Conservation (phyloP, 2,113 vertebrate species). For the Amphiprion ocellaris region DNA sequence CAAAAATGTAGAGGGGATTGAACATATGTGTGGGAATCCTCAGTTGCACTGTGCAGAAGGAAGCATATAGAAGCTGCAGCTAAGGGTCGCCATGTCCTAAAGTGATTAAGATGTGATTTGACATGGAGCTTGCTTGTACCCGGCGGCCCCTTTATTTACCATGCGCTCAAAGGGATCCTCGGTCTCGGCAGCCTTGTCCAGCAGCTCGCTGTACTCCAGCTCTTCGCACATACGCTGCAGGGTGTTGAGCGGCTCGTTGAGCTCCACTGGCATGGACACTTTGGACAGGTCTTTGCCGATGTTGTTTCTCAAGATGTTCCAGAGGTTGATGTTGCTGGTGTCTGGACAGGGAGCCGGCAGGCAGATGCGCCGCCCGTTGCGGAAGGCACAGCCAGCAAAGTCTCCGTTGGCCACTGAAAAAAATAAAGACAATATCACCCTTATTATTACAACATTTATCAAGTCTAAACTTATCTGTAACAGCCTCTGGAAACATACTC, state of each 20-base stretch:
- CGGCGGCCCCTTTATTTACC: conserved; percentile 86
- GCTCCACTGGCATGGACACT: conserved; percentile 99
- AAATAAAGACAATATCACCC: background rate
- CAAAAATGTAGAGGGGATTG: background rate
- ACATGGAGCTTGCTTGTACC: background rate
- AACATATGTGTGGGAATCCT: no score
- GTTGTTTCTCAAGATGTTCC: conserved; percentile 99
- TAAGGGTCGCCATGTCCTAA: background rate
- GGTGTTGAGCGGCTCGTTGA: conserved; percentile 98
- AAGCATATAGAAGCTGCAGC: background rate
- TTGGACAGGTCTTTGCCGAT: conserved; percentile 99
- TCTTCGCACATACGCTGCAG: conserved; percentile 99
- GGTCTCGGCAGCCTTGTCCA: conserved; percentile 96
- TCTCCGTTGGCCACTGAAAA: conserved; percentile 94
- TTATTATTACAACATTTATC: background rate
- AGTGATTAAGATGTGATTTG: background rate
- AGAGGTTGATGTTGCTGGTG: conserved; percentile 98
- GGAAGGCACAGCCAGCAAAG: conserved; percentile 92
- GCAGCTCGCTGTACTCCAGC: conserved; percentile 97
- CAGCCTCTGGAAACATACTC: no score
- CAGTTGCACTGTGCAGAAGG: background rate
- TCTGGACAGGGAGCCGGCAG: conserved; percentile 95
- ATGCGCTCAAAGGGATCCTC: conserved; percentile 96
- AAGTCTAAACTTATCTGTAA: background rate
- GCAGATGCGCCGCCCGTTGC: conserved; percentile 94